These are phyloP conservation scores for Sebastes iracundus DNA, from an alignment of 2,797 vertebrate species.

Conservation along the genomic window DNA sequence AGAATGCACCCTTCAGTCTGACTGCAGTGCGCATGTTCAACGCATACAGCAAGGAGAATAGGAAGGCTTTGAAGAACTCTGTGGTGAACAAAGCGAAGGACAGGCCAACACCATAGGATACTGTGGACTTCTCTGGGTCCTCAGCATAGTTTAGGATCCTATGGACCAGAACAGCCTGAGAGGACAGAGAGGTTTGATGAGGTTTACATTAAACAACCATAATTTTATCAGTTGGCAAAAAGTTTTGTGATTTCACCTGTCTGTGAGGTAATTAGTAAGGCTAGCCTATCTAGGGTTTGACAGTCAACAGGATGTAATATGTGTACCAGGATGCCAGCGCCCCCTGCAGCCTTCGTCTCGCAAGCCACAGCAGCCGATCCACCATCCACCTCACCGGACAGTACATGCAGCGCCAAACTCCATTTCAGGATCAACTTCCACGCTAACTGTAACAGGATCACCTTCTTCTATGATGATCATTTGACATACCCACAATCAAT, in stretches of 20 bases:
- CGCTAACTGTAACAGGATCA: too few relatives aligned
- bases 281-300: too few relatives aligned
- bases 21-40: slow-evolving; percentile 83
- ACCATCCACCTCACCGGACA: too few relatives aligned
- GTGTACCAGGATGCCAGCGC: too few relatives aligned
- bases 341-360: too few relatives aligned
- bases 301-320: too few relatives aligned
- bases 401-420: too few relatives aligned
- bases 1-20: slow-evolving; percentile 83
- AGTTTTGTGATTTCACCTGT: background rate
- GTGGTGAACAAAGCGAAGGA: slow-evolving; percentile 80
- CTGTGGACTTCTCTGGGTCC: background rate
- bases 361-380: too few relatives aligned
- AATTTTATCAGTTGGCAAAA: background rate
- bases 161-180: slow-evolving; percentile 82
- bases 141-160: slow-evolving; percentile 78
- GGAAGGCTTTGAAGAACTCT: slow-evolving; percentile 80
- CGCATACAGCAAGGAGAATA: slow-evolving; percentile 82
- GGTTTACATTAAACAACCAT: background rate
- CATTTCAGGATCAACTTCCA: too few relatives aligned
- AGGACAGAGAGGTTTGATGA: background rate
- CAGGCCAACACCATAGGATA: slow-evolving; percentile 75
- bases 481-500: too few relatives aligned
- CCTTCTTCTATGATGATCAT: too few relatives aligned
- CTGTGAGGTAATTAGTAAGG: too few relatives aligned